Evolutionary conservation across 2,797 vertebrate species (phyloP), one percentile per base, ranked within the genome.

Genomic region (Microhierax caerulescens): DNA sequence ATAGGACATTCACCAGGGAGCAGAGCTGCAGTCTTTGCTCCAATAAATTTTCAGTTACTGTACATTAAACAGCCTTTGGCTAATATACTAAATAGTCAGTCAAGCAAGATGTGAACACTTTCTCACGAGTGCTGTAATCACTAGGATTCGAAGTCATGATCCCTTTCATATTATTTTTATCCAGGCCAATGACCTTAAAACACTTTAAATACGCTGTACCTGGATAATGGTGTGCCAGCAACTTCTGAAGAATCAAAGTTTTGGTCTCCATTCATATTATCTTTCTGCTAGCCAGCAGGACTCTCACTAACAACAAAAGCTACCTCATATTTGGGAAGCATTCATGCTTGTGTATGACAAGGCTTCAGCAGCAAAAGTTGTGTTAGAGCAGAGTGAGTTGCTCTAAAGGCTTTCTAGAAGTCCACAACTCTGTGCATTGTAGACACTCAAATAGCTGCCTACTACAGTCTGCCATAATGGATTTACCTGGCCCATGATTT

Each of bases 91-190:
- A 65, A 22, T 5, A 77, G 21, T 53, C 56, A 61, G 23, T 70
- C 32, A 93, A 85, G n/a, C 39, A 93, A 82, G 43, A 83, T n/a
- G 30, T 48, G 56, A 90, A 32, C 36, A 28, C 13, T 56, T 89
- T 41, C n/a, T 68, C 22, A 30, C 0, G 3, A 74, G 22, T 39
- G 22, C 17, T 67, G 11, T 63, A 45, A 80, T 48, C 13, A 15
- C 14, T 15, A 48, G 8, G 11, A 12, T 84, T 83, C 53, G 64
- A 92, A 85, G 27, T 28, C 28, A 25, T 32, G 27, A 67, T 37
- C 12, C 2, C 68, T 77, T 79, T 57, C 16, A 53, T 7, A 28
- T 15, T 21, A 47, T 73, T 80, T 85, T 70, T 59, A 7, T 54
- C 6, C 15, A 80, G 28, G 4, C 5, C 21, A 63, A 25, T 56